Evolutionary conservation across 2,113 vertebrate genomes (phyloP).

Genomic region (Struthidea cinerea): DNA sequence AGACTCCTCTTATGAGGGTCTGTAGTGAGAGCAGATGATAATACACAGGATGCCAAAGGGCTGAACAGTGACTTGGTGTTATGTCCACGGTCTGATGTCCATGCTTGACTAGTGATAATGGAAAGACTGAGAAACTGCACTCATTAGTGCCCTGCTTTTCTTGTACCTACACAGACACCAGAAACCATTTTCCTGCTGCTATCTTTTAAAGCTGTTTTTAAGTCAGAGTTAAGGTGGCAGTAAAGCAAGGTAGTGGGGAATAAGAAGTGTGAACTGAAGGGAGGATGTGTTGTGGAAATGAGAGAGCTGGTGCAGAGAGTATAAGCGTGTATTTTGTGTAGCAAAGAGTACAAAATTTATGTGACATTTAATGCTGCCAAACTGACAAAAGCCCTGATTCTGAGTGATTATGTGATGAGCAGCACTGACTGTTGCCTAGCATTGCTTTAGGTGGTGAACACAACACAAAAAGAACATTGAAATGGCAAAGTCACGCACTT

Average conservation of each 20-base stretch:
- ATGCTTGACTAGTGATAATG: not conserved
- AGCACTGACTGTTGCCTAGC: not conserved
- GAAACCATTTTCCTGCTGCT: not conserved
- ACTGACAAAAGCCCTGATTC: not conserved
- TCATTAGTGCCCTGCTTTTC: not conserved
- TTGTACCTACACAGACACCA: not conserved
- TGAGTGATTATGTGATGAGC: not conserved
- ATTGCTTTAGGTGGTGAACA: not conserved
- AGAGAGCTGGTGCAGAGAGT: not conserved
- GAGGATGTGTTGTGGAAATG: not conserved
- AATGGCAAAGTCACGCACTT: not conserved
- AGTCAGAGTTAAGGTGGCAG: not conserved
- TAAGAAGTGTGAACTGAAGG: not conserved
- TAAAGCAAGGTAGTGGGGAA: not conserved
- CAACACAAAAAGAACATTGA: not conserved
- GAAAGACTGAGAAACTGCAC: not conserved
- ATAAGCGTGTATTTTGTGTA: not conserved
- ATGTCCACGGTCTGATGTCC: not conserved
- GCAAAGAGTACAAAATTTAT: not conserved
- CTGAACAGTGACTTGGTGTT: not conserved
- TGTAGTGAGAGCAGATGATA: not conserved
- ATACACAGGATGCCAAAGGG: not conserved
- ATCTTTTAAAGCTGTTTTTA: not conserved
- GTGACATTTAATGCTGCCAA: not conserved
- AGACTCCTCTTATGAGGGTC: not conserved